Percentiles rank a stretch among this genome's conserved stretches.
Evolutionary conservation across 2,113 vertebrate species (phyloP).

Genomic region (Elaphurus davidianus): DNA sequence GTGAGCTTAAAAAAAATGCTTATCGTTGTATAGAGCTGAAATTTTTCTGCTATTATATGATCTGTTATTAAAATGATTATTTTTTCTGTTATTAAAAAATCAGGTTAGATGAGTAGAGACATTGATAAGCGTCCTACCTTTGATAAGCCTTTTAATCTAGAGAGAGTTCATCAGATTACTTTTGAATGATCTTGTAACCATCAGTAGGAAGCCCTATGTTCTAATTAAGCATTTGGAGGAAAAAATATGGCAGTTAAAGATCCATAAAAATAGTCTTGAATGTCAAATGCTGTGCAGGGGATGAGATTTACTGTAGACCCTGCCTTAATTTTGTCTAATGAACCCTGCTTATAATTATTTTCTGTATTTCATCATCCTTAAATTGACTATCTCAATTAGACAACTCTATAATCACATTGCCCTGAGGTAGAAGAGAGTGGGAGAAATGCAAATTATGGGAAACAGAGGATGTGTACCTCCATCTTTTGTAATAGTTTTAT

Average conservation of each 20-base stretch:
- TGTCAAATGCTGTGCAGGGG: not conserved
- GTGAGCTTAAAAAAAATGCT: not conserved
- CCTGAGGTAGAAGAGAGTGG: not conserved
- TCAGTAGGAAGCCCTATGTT: not conserved
- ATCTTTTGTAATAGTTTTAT: not conserved
- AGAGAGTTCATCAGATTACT: not conserved
- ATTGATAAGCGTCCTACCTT: not conserved
- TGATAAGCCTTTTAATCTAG: not conserved
- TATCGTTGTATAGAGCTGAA: not conserved
- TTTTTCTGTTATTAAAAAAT: not conserved
- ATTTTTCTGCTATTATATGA: not conserved
- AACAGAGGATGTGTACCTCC: not conserved
- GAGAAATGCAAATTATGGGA: not conserved
- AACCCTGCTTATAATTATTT: not conserved
- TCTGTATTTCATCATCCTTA: not conserved
- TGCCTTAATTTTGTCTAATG: constrained; percentile 22
- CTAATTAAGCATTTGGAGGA: not conserved
- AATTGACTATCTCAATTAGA: not conserved
- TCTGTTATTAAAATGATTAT: not conserved
- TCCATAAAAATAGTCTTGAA: not conserved
- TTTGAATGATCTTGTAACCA: not conserved
- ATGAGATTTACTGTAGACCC: not conserved
- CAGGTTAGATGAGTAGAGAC: not conserved
- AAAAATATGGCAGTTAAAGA: not conserved
- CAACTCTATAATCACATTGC: not conserved